Percentiles rank a stretch among this genome's conserved stretches.
phyloP scores from a whole-genome alignment of 2,888 invertebrate genomes.

The Bhutanitis thaidina region DNA sequence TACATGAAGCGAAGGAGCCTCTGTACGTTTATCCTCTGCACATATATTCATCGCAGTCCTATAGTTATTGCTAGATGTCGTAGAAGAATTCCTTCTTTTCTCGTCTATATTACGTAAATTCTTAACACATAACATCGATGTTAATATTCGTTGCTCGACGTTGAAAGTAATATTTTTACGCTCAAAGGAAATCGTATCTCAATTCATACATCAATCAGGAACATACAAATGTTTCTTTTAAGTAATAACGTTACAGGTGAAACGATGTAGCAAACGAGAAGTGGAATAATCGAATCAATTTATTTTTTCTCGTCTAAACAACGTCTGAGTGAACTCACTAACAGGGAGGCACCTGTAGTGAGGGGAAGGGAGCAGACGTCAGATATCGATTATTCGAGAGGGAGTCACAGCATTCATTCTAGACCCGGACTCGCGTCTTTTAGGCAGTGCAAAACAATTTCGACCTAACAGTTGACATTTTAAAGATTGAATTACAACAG shows the following conservation, averaged over 20 bases:
- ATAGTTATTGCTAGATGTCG: too few species aligned
- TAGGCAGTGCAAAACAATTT: constrained; percentile 41
- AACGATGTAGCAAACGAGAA: constrained; percentile 20
- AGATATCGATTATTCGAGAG: constrained; percentile 78
- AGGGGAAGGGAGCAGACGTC: constrained; percentile 67
- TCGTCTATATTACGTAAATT: too few species aligned
- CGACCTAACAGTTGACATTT: constrained; percentile 36
- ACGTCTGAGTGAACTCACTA: constrained; percentile 31
- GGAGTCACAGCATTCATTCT: constrained; percentile 61
- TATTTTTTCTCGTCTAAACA: constrained; percentile 32
- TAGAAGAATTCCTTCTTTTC: too few species aligned
- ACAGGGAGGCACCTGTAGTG: constrained; percentile 34
- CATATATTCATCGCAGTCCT: too few species aligned
- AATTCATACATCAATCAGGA: constrained; percentile 22
- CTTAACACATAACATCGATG: too few species aligned
- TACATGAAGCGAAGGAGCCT: too few species aligned
- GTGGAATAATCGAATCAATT: constrained; percentile 33
- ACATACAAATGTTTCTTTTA: constrained; percentile 12
- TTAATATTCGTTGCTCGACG: too few species aligned
- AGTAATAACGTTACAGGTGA: constrained; percentile 19
- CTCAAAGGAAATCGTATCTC: too few species aligned
- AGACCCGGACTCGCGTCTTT: constrained; percentile 55
- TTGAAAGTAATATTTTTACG: too few species aligned
- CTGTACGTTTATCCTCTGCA: too few species aligned
- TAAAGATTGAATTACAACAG: constrained; percentile 40